Base-by-base conservation (phyloP, 1,140 invertebrate genomes). In the Drosophila asahinai region DNA sequence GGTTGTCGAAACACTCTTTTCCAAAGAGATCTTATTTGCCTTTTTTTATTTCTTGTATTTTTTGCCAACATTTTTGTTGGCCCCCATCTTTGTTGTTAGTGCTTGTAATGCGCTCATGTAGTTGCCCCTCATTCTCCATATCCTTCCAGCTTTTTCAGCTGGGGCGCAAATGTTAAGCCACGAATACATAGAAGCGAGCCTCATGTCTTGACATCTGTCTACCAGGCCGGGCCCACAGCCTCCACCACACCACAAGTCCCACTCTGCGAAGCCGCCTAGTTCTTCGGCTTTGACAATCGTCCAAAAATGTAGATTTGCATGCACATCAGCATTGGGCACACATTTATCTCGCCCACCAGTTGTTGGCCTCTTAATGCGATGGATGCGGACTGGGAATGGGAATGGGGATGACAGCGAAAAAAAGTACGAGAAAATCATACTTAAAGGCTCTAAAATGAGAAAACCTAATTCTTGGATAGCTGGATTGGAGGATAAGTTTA, bases 191-290 rank as follows among this genome's bases (percentile, higher is more conserved):
- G 47, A 75, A 75, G 65, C 61, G 59, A 80, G 81, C 66, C 80
- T 78, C 81, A 87, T 90, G 86, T 90, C 86, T 81, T 90, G 86
- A 89, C 86, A 89, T 89, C 81, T 90, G 86, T 89, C 86, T 82
- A 65, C 79, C 60, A 54, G 49, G 52, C 48, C 58, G 30, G 25
- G 54, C 47, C 51, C 22, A 43, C 30, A 36, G 36, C 47, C 74
- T 43, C 42, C 27, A 14, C n/a, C 30, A 47, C 36, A 17, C 51
- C 51, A 33, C 51, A 3, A 19, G n/a, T 33, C 33, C 33, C 33
- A 36, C 30, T 54, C 30, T 7, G 30, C 30, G 51, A 19, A 36
- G 51, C 36, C 19, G 36, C 5, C 45, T 38, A 42, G 33, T 36
- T 72, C 52, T 61, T 71, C 22, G 27, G 54, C 70, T 72, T 78